Base-by-base conservation (phyloP, 2,113 vertebrate species). In the Anser cygnoides region DNA sequence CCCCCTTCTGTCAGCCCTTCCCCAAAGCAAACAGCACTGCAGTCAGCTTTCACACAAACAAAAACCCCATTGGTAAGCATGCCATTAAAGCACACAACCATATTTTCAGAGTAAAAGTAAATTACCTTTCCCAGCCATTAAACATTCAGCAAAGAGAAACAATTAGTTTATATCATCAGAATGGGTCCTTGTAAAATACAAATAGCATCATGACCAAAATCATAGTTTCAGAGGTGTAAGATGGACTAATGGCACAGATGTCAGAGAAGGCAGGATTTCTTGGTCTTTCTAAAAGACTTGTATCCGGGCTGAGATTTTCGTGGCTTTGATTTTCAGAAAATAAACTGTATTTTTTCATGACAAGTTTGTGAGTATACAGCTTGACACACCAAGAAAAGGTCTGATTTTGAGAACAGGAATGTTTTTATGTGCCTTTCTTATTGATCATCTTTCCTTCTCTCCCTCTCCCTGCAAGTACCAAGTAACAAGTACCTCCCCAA, bases 61-160 rank as follows among this genome's bases (percentile, higher is more conserved):
- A 26, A 37, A n/a, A 19, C 3, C 12, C 23, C 20, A 13, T 13
- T 71, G n/a, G 17, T 41, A 82, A 67, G 15, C 0, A 0, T 29
- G 23, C 10, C 29, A 58, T 67, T 75, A 49, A 76, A 50, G 7
- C 5, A 63, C 21, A 23, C 3, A 75, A 13, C 23, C 8, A 6
- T 35, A 76, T 28, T 18, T 26, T 26, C 55, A 78, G 41, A 87
- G 52, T 19, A 72, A 55, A 72, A 10, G 19, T 68, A 68, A 68
- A 59, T 67, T 71, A 39, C 46, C 68, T 25, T 52, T 72, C 29
- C 31, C n/a, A 54, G n/a, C 4, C 39, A 17, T 50, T 33, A 73
- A 90, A 50, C 10, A 33, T 29, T 61, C 63, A 57, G 9, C 59
- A 79, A 79, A 68, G 8, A 26, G 15, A 80, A 80, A 26, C 33